phyloP scores from a whole-genome alignment of 2,888 invertebrate species.

The Euzophera pinguis region DNA sequence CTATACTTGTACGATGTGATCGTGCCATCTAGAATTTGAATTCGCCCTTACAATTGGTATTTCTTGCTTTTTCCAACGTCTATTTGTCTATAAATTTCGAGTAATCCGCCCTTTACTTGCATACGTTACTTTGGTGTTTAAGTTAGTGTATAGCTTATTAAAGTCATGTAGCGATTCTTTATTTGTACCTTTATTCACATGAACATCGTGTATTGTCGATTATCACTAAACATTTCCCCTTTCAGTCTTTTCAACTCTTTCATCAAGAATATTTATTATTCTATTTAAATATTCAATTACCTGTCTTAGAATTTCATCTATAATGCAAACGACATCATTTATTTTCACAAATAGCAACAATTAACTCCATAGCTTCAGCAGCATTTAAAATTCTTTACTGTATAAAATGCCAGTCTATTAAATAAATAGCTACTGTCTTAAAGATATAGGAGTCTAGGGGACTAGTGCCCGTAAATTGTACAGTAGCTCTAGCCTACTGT shows the following conservation, averaged over 20 bases:
- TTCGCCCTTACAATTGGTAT: not conserved
- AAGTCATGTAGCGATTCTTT: too few species aligned
- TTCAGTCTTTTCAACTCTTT: not conserved
- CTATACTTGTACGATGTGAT: not conserved
- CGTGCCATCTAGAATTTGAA: not conserved
- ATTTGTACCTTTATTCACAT: not conserved
- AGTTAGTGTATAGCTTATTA: too few species aligned
- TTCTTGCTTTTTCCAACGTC: not conserved
- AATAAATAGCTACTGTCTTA: slow-evolving; percentile 9
- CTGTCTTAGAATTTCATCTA: slow-evolving; percentile 1
- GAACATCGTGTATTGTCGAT: not conserved
- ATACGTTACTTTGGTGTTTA: too few species aligned
- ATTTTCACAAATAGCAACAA: slow-evolving; percentile 5
- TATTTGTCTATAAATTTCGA: not conserved
- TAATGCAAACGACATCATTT: slow-evolving; percentile 6
- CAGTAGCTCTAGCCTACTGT: slow-evolving; percentile 25
- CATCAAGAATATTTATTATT: not conserved
- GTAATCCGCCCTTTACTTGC: too few species aligned
- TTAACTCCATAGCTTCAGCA: not conserved
- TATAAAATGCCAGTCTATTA: slow-evolving; percentile 11
- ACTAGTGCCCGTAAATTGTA: slow-evolving; percentile 20
- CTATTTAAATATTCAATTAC: not conserved
- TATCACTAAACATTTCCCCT: not conserved
- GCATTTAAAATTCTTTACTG: slow-evolving; percentile 6
- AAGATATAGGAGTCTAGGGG: slow-evolving; percentile 6